These are phyloP conservation scores for Grantiella picta DNA, from an alignment of 2,113 vertebrate species.

Conservation along the genomic window DNA sequence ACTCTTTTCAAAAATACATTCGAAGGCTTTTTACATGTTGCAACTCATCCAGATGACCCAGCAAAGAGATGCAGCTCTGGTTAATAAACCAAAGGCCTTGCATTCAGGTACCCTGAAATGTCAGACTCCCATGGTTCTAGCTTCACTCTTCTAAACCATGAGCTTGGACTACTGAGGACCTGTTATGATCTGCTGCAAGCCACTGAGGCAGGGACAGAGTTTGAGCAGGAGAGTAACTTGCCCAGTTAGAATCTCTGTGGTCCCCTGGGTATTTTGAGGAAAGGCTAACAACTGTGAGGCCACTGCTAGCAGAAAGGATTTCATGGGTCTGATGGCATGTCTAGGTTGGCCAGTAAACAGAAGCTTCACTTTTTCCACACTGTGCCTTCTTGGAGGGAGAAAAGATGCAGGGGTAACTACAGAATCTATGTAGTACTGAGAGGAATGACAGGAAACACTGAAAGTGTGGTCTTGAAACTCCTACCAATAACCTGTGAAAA, in stretches of 20 bases:
- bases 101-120: neutral
- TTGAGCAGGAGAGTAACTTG: neutral
- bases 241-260: neutral
- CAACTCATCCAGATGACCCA: slow-evolving; percentile 22
- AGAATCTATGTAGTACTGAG: neutral
- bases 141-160: slow-evolving; percentile 1
- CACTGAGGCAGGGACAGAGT: neutral
- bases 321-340: neutral
- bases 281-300: neutral
- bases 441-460: neutral
- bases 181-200: neutral
- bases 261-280: neutral
- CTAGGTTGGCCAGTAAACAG: neutral
- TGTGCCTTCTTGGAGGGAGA: neutral
- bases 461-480: neutral
- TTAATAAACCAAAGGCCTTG: neutral
- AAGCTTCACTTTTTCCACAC: neutral
- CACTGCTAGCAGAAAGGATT: neutral
- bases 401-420: neutral
- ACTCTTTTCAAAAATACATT: neutral
- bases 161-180: neutral
- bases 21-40: neutral
- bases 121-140: neutral
- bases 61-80: slow-evolving; percentile 23
- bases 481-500: neutral